Percentiles rank a stretch among this genome's conserved stretches.
Evolutionary conservation across 2,888 invertebrate genomes (phyloP).

Genomic region (Calephelis perditalis): DNA sequence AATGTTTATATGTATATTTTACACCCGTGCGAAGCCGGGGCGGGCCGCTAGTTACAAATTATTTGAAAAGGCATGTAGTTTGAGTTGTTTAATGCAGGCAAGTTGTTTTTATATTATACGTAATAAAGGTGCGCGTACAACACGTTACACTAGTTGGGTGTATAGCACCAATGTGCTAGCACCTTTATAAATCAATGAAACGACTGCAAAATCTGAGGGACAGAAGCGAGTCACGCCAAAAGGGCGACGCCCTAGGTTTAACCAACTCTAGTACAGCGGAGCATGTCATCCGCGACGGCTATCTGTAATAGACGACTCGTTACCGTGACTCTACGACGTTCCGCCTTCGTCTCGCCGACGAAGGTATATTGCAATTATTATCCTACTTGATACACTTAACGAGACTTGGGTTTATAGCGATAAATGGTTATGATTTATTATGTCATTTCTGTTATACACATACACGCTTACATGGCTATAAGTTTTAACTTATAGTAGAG

Average conservation of each 20-base stretch:
- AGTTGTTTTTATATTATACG: no score
- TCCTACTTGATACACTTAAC: conserved; percentile 12
- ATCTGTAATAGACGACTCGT: conserved; percentile 33
- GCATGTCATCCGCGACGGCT: conserved; percentile 39
- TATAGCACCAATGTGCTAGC: background rate
- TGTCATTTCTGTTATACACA: background rate
- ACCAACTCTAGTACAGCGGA: conserved; percentile 48
- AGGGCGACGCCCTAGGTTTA: conserved; percentile 52
- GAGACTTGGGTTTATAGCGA: background rate
- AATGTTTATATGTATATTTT: no score
- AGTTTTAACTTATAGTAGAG: no score
- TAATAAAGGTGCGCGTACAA: no score
- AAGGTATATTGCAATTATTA: conserved; percentile 15
- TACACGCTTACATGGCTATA: background rate
- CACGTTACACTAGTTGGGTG: no score
- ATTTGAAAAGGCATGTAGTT: no score
- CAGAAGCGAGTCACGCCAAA: conserved; percentile 43
- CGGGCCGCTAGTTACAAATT: no score
- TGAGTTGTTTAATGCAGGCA: no score
- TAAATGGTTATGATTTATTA: background rate
- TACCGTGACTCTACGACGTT: conserved; percentile 21
- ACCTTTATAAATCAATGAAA: conserved; percentile 20
- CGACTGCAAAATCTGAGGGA: conserved; percentile 40
- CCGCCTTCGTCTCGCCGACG: conserved; percentile 1
- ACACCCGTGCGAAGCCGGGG: no score